Conservation (phyloP, 2,113 vertebrate genomes). For the Cnemophilus loriae region DNA sequence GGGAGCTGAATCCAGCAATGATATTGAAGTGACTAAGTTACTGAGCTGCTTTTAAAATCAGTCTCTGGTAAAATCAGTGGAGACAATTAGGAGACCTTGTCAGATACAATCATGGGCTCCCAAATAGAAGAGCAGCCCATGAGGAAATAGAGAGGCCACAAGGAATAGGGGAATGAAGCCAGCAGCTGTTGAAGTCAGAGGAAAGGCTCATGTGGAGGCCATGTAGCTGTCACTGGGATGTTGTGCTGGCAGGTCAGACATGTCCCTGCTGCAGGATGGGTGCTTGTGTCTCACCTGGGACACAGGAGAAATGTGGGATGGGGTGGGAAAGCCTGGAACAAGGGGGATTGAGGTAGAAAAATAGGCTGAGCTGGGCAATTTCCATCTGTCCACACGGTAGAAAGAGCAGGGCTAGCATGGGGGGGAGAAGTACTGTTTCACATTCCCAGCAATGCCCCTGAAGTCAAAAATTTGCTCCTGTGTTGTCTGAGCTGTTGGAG, state of each 20-base stretch:
- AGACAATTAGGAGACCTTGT: conserved; percentile 32
- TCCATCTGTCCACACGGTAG: not conserved
- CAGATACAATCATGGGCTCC: conserved; percentile 3
- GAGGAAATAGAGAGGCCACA: not conserved
- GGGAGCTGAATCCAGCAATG: not conserved
- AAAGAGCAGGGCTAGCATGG: not conserved
- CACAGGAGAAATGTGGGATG: not conserved
- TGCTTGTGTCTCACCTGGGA: not conserved
- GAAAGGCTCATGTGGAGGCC: not conserved
- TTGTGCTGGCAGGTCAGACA: not conserved
- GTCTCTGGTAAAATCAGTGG: conserved; percentile 20
- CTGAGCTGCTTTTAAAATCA: conserved; percentile 37
- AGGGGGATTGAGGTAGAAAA: not conserved
- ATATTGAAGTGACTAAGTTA: conserved; percentile 3
- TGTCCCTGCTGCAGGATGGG: fast-evolving
- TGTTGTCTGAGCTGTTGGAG: not conserved
- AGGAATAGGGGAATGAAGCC: not conserved
- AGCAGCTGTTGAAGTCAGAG: not conserved
- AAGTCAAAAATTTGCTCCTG: not conserved
- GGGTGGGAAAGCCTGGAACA: not conserved
- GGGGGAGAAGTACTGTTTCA: not conserved
- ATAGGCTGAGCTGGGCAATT: not conserved
- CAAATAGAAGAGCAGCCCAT: conserved; percentile 26
- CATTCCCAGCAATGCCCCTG: not conserved
- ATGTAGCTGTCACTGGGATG: not conserved